These are phyloP conservation scores for Bos javanicus DNA, from an alignment of 2,113 vertebrate species.

Conservation along the genomic window DNA sequence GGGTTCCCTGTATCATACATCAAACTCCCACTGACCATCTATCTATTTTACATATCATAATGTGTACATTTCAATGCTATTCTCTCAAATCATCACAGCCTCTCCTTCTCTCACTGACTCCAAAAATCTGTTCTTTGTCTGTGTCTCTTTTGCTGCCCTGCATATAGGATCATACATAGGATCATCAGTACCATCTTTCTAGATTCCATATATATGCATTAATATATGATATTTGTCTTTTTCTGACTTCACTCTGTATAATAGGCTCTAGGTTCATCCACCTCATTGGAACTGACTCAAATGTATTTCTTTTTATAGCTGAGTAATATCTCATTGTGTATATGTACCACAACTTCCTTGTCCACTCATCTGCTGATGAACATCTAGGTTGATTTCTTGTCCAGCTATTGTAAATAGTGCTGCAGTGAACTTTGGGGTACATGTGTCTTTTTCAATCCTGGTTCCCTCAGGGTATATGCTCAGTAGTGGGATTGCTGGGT, in stretches of 20 bases:
- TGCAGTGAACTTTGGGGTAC: background rate
- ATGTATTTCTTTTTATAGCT: background rate
- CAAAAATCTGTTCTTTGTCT: background rate
- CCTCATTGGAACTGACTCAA: background rate
- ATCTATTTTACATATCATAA: background rate
- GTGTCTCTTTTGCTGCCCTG: background rate
- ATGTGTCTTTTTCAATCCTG: background rate
- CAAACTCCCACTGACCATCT: background rate
- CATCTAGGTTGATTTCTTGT: background rate
- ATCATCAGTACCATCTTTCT: background rate
- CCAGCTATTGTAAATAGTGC: background rate
- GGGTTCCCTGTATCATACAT: background rate
- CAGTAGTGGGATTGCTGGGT: background rate
- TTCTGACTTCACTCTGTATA: background rate
- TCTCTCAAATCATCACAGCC: background rate
- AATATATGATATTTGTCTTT: background rate
- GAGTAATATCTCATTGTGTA: background rate
- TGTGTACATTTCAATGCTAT: background rate
- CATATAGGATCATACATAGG: background rate
- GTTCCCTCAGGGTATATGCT: background rate
- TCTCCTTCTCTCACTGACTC: background rate
- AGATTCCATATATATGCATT: background rate
- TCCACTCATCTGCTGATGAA: background rate
- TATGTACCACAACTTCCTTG: background rate
- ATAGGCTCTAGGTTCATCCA: background rate